Evolutionary conservation across 1,140 invertebrate genomes (phyloP).

Genomic region (Littorina saxatilis): DNA sequence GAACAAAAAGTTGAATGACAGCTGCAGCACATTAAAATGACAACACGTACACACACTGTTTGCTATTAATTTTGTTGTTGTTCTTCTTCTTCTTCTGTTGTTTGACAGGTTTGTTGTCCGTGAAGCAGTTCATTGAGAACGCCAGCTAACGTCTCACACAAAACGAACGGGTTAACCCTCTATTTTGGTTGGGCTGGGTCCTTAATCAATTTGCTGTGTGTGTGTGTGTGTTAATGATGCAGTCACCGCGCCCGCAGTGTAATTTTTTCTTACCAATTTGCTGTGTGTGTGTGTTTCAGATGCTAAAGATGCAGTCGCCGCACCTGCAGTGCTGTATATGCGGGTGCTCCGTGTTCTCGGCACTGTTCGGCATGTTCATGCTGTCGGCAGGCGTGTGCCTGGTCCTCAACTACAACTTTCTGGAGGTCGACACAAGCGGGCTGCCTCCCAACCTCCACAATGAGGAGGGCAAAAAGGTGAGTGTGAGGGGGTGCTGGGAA

Average conservation of each 20-base stretch:
- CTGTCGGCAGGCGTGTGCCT: constrained; percentile 62
- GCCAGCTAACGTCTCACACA: background rate
- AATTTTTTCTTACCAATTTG: no score
- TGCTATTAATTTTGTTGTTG: no score
- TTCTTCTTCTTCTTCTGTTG: no score
- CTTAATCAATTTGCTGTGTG: background rate
- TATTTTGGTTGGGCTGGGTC: no score
- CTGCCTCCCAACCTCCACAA: constrained; percentile 56
- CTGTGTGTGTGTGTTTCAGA: constrained; percentile 53
- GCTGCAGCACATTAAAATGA: no score
- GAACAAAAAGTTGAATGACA: no score
- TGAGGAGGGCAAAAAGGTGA: constrained; percentile 57
- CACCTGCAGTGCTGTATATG: constrained; percentile 60
- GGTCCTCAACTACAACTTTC: constrained; percentile 58
- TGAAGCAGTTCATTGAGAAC: no score
- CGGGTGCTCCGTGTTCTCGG: constrained; percentile 57
- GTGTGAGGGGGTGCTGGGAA: no score
- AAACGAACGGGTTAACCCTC: no score
- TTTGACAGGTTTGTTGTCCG: no score
- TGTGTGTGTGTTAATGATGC: background rate
- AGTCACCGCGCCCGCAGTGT: no score
- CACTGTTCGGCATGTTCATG: constrained; percentile 62
- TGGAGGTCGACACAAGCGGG: constrained; percentile 56
- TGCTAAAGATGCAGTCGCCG: constrained; percentile 59
- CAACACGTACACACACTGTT: no score